Evolutionary conservation across 2,113 vertebrate genomes (phyloP).

Genomic region (Tragelaphus buxtoni): DNA sequence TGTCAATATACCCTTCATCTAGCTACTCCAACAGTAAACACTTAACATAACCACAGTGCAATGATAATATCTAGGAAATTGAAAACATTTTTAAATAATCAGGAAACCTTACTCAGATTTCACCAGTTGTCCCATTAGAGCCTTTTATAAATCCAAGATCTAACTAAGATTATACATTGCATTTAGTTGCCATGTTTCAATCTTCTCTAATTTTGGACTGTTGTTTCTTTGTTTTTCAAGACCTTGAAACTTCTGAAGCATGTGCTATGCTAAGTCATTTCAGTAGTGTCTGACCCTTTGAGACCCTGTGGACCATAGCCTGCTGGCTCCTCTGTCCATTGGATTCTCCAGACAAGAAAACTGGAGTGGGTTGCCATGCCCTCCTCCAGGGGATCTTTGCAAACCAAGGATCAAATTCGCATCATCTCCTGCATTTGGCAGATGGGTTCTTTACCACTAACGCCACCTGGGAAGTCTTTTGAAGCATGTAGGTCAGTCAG

Average conservation of each 20-base stretch:
- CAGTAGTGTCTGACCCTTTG: background rate
- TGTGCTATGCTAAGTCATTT: background rate
- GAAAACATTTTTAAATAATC: background rate
- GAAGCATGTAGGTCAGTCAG: background rate
- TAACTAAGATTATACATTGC: background rate
- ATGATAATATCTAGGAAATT: background rate
- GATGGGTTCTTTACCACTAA: background rate
- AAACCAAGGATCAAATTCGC: background rate
- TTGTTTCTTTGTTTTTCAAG: background rate
- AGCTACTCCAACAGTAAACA: background rate
- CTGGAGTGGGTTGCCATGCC: background rate
- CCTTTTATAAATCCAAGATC: background rate
- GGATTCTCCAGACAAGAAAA: background rate
- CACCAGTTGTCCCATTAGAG: background rate
- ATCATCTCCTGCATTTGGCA: background rate
- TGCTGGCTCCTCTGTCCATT: background rate
- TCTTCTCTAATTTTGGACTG: background rate
- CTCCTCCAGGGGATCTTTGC: background rate
- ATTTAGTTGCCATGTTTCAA: background rate
- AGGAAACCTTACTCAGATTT: background rate
- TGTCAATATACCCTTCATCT: background rate
- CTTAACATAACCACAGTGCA: background rate
- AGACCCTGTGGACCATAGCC: background rate
- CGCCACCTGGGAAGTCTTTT: background rate
- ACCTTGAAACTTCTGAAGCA: background rate